Evolutionary conservation across 2,888 invertebrate species (phyloP), one percentile per base, ranked within the genome.

Genomic region (Drosophila mayaguana): DNA sequence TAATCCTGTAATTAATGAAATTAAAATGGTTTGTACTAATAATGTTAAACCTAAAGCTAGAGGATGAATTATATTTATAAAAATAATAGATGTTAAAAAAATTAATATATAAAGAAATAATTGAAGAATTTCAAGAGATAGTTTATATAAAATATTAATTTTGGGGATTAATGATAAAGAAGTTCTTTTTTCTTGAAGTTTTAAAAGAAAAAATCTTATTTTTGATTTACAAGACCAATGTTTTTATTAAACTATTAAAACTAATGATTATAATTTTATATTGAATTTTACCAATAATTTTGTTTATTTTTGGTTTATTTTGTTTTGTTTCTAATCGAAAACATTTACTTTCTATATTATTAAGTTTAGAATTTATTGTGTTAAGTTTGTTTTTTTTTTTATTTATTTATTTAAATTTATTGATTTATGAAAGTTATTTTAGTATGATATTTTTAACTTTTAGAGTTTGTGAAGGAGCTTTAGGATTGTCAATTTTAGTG

Each of bases 201-300:
- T 94, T 94, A 94, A 94, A 94, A 94, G 92, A 92, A 89, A 63
- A 70, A 60, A 80, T 92, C 92, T 94, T 94, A 94, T 92, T 93
- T 94, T 94, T 95, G 94, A 87, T 94, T 95, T 95, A 95, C 95
- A 95, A 95, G 94, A 95, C 94, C 94, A 94, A 94, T 94, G 93
- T 95, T 95, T 95, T 95, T 82, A 83, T 94, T 95, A 94, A 95
- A 95, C 94, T 95, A 95, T 94, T 94, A 94, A 94, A 94, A 93
- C 94, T 92, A 94, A 94, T 94, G 93, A 93, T 93, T 93, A 92
- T 93, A 90, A 84, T 90, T 81, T 80, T 93, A 91, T 93, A 93
- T 83, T 92, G 84, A 90, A 72, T 93, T 75, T 82, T 94, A 82
- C 90, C 92, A 91, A 91, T 93, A 90, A 80, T 93, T 92, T 93